Conservation (phyloP, 2,113 vertebrate species). For the Megaptera novaeangliae region DNA sequence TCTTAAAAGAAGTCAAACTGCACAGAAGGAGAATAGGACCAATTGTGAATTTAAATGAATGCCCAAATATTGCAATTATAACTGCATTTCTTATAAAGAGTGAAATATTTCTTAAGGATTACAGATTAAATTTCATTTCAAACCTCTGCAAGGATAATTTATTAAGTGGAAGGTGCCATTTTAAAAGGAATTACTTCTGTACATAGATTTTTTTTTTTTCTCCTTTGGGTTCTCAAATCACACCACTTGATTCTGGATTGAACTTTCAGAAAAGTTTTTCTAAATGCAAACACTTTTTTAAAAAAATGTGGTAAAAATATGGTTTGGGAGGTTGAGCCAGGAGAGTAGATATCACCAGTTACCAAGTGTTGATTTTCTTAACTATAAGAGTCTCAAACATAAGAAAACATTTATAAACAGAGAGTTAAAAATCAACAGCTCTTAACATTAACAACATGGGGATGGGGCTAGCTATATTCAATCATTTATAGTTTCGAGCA, state of each 20-base stretch:
- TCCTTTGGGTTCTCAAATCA: background rate
- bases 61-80: conserved; percentile 21
- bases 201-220: background rate
- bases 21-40: conserved; percentile 12
- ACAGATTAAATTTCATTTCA: conserved; percentile 51
- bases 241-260: background rate
- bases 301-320: background rate
- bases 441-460: background rate
- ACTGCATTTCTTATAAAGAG: conserved; percentile 24
- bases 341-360: background rate
- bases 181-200: conserved; percentile 1
- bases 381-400: background rate
- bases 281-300: background rate
- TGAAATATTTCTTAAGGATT: conserved; percentile 33
- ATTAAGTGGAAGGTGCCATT: background rate
- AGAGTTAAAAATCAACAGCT: background rate
- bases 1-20: conserved; percentile 44
- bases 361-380: background rate
- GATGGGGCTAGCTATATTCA: background rate
- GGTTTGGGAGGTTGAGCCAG: background rate
- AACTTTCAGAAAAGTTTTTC: background rate
- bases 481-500: background rate
- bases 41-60: conserved; percentile 56
- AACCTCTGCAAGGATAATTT: background rate
- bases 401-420: background rate